These are phyloP conservation scores for Geophilus truncorum DNA, from an alignment of 2,888 invertebrate species.

Conservation along the genomic window DNA sequence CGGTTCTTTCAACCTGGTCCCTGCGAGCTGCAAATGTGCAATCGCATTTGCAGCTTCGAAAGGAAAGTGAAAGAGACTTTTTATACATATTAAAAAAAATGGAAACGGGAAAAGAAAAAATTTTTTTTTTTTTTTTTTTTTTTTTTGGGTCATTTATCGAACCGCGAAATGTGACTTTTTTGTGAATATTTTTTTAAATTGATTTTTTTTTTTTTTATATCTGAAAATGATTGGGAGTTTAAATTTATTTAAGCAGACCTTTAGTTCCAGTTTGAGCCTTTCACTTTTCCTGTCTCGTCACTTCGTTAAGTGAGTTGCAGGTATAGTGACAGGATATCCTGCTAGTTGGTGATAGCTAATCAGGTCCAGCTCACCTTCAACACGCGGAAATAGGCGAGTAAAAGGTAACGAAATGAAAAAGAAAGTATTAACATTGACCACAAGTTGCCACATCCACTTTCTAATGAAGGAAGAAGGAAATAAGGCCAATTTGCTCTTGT, in stretches of 20 bases:
- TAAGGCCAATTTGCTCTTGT: not conserved
- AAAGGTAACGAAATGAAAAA: not conserved
- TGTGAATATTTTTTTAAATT: not conserved
- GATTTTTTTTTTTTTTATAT: not conserved
- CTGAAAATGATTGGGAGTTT: not conserved
- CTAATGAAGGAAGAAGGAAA: conserved; percentile 24
- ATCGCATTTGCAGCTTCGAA: conserved; percentile 20
- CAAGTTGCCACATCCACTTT: conserved; percentile 21
- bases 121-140: not conserved
- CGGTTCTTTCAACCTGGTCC: conserved; percentile 4
- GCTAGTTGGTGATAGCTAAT: conserved; percentile 24
- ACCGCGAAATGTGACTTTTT: not conserved
- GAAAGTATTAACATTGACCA: conserved; percentile 17
- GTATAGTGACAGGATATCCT: conserved; percentile 27
- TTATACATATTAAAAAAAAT: not conserved
- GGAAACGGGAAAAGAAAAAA: not conserved
- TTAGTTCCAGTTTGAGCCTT: not conserved
- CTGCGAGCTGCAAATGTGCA: conserved; percentile 13
- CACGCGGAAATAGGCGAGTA: conserved; percentile 13
- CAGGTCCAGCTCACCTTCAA: conserved; percentile 27
- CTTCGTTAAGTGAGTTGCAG: conserved; percentile 17
- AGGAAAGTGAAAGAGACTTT: not conserved
- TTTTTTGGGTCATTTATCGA: not conserved
- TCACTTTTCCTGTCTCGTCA: conserved; percentile 19
- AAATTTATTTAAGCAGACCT: not conserved